phyloP scores from a whole-genome alignment of 2,113 vertebrate species.

The Oryzias melastigma region DNA sequence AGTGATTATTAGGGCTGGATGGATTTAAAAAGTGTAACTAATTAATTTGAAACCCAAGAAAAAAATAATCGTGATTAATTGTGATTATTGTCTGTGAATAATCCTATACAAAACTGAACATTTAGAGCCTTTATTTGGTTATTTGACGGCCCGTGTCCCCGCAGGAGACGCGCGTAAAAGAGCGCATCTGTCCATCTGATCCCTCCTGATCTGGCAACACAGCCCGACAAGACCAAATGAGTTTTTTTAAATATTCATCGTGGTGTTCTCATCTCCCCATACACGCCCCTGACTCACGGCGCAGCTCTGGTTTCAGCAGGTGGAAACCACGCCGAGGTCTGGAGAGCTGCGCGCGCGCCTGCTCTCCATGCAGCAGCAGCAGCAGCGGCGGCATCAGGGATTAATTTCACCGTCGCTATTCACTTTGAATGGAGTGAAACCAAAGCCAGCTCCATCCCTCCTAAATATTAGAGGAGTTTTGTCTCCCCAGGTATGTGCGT shows the following conservation, averaged over 20 bases:
- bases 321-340: conserved; percentile 60
- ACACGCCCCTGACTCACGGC: conserved; percentile 43
- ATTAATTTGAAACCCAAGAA: too few relatives aligned
- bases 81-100: too few relatives aligned
- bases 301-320: conserved; percentile 78
- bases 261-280: conserved; percentile 57
- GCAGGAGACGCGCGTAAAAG: conserved; percentile 34
- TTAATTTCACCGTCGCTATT: conserved; percentile 71
- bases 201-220: conserved; percentile 50
- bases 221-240: conserved; percentile 60
- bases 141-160: conserved; percentile 12
- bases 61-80: too few relatives aligned
- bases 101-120: too few relatives aligned
- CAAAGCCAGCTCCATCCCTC: conserved; percentile 62
- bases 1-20: too few relatives aligned
- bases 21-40: too few relatives aligned
- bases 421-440: conserved; percentile 71
- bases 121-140: too few relatives aligned
- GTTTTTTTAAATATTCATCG: conserved; percentile 85
- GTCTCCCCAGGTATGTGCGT: conserved; percentile 73
- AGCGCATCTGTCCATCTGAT: conserved; percentile 43
- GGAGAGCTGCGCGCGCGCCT: conserved; percentile 30
- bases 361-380: conserved; percentile 3
- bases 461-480: conserved; percentile 75
- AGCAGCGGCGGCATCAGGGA: conserved; percentile 56